A percentile compares a stretch with the other conserved stretches of the same genome.
These are phyloP conservation scores for Trichonephila clavata DNA, from an alignment of 1,140 invertebrate species.

Conservation along the genomic window DNA sequence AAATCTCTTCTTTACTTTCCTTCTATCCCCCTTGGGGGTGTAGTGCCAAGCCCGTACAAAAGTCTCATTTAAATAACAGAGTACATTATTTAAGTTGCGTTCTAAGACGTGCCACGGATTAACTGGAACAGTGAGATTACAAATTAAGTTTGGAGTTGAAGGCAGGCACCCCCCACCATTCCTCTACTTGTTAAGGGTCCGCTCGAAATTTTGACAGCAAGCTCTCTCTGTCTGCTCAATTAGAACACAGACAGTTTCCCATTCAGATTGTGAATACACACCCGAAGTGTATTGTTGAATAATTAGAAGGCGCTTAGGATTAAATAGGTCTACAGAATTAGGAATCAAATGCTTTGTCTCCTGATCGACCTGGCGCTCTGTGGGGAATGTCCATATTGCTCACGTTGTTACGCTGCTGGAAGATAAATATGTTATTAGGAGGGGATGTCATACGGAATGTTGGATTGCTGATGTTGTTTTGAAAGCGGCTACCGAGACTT, in stretches of 20 bases:
- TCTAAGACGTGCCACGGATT: conserved; percentile 13
- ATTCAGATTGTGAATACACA: conserved; percentile 20
- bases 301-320: conserved; percentile 7
- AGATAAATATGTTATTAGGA: conserved; percentile 49
- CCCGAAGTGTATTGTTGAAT: conserved; percentile 28
- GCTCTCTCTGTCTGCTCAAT: background rate
- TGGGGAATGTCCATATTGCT: background rate
- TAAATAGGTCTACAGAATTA: background rate
- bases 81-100: conserved; percentile 34
- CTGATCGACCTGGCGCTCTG: background rate
- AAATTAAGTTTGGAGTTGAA: conserved; percentile 19
- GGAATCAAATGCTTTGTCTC: conserved; percentile 34
- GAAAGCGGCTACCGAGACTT: background rate
- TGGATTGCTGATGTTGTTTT: background rate
- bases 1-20: background rate
- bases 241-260: background rate
- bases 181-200: background rate
- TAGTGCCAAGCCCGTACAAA: background rate
- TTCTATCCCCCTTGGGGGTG: background rate
- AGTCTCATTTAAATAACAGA: conserved; percentile 32
- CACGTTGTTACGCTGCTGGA: background rate
- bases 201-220: conserved; percentile 3
- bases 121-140: conserved; percentile 40
- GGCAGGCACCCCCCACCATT: background rate
- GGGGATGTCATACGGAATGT: background rate